Percentiles rank a stretch among this genome's conserved stretches.
Conservation (phyloP, 2,888 invertebrate genomes). For the Papilio demoleus region DNA sequence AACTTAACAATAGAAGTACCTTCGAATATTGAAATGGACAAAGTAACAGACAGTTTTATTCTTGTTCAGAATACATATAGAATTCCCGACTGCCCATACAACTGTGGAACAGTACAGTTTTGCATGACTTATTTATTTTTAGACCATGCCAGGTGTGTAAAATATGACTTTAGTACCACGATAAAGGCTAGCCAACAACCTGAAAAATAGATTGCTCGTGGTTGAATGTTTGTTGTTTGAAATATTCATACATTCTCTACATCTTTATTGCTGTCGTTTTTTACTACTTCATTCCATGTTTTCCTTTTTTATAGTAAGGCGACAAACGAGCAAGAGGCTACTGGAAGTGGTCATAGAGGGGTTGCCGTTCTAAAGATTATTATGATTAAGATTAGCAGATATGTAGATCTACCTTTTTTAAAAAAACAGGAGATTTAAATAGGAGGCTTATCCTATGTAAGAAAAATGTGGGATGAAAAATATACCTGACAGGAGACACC, state of each 20-base stretch:
- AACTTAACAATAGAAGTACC: too few species aligned
- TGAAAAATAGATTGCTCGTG: constrained; percentile 32
- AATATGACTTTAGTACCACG: constrained; percentile 18
- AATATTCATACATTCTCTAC: constrained; percentile 13
- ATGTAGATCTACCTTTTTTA: too few species aligned
- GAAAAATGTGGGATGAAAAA: too few species aligned
- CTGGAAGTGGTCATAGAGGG: too few species aligned
- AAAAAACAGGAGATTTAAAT: too few species aligned
- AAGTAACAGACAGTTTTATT: constrained; percentile 15
- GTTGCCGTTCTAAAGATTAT: too few species aligned
- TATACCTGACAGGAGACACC: too few species aligned
- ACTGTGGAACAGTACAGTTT: constrained; percentile 16
- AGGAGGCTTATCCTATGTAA: too few species aligned
- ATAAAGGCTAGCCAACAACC: constrained; percentile 32
- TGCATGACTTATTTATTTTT: constrained; percentile 31
- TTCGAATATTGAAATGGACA: constrained; percentile 15
- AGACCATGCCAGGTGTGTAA: constrained; percentile 24
- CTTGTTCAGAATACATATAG: constrained; percentile 4
- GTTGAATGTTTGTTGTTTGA: constrained; percentile 18
- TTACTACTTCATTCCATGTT: too few species aligned
- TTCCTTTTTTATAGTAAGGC: too few species aligned
- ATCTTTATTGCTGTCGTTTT: background rate
- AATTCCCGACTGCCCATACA: constrained; percentile 5
- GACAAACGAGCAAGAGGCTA: too few species aligned
- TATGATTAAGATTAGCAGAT: too few species aligned